Percentiles rank a stretch among this genome's conserved stretches.
These are phyloP conservation scores for Hyla sarda DNA, from an alignment of 2,113 vertebrate species.

Conservation along the genomic window DNA sequence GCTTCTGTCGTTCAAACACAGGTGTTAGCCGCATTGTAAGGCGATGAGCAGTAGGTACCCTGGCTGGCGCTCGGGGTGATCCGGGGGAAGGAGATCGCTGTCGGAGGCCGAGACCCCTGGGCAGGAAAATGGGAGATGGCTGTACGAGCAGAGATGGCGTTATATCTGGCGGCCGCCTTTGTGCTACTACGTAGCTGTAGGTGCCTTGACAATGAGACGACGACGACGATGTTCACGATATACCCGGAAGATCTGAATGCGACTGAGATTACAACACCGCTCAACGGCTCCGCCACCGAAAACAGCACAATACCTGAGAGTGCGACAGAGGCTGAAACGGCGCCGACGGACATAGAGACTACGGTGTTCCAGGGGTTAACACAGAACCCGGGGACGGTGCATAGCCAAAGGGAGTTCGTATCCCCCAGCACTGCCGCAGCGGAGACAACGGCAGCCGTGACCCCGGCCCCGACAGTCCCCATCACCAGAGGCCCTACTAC, in stretches of 20 bases:
- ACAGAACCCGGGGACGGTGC: not conserved
- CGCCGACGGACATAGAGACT: not conserved
- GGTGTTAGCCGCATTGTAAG: slow-evolving; percentile 40
- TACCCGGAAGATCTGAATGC: not conserved
- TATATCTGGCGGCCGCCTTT: slow-evolving; percentile 35
- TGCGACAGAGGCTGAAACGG: not conserved
- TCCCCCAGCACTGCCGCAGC: not conserved
- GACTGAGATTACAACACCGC: not conserved
- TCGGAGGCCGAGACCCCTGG: not conserved
- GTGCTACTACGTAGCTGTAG: slow-evolving; percentile 20
- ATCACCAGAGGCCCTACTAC: not conserved
- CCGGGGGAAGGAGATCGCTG: not conserved
- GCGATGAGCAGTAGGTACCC: not conserved
- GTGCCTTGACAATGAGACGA: not conserved
- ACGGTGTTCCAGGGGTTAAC: not conserved
- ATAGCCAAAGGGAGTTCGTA: not conserved
- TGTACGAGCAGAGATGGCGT: slow-evolving; percentile 23
- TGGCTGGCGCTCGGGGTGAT: not conserved
- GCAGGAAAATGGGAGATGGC: slow-evolving; percentile 44
- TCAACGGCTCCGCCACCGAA: not conserved
- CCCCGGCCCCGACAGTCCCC: not conserved
- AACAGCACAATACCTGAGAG: too few species aligned
- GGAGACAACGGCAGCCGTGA: not conserved
- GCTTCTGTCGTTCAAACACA: not conserved
- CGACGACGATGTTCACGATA: not conserved